These are phyloP conservation scores for Pachyramphus minor DNA, from an alignment of 2,113 vertebrate species.

Conservation along the genomic window DNA sequence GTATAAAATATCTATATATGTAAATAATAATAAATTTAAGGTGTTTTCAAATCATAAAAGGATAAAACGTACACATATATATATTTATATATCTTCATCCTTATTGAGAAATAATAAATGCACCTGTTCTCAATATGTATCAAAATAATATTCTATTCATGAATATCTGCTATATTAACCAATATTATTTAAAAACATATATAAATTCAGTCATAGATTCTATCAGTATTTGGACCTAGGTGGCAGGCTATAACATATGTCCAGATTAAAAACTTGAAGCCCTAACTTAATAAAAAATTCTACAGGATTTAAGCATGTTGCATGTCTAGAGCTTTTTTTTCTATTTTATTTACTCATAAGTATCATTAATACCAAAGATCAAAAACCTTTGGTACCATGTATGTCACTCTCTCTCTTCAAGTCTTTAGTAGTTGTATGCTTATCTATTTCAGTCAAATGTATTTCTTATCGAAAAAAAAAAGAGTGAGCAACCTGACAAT, in stretches of 20 bases:
- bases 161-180: background rate
- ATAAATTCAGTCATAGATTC: background rate
- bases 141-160: background rate
- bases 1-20: background rate
- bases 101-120: slow-evolving; percentile 13
- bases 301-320: slow-evolving; percentile 55
- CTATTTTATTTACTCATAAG: slow-evolving; percentile 84
- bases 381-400: slow-evolving; percentile 78
- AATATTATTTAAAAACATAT: background rate
- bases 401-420: slow-evolving; percentile 82
- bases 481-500: slow-evolving; percentile 89
- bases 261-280: slow-evolving; percentile 51
- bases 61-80: background rate
- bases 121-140: background rate
- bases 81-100: background rate
- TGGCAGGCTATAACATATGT: slow-evolving; percentile 26
- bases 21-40: slow-evolving; percentile 12
- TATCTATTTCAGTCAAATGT: slow-evolving; percentile 99
- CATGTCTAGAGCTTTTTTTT: slow-evolving; percentile 59
- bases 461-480: slow-evolving; percentile 89
- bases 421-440: slow-evolving; percentile 89
- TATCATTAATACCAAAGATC: slow-evolving; percentile 89
- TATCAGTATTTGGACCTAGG: slow-evolving; percentile 3
- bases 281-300: background rate
- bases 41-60: slow-evolving; percentile 19